Conservation (phyloP, 2,113 vertebrate species). For the Rhabdomys dilectus region DNA sequence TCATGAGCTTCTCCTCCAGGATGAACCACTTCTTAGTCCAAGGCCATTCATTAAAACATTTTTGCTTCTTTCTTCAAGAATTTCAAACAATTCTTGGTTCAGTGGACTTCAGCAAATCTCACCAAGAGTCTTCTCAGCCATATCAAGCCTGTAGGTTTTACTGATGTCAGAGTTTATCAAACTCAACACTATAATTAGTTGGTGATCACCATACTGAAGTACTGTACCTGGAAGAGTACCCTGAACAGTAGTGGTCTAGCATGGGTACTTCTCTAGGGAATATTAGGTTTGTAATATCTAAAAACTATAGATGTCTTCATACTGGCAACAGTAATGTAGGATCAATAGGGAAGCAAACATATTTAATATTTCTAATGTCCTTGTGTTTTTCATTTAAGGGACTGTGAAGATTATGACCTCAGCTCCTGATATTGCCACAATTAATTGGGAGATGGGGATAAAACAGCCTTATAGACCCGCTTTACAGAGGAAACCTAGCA, state of each 20-base stretch:
- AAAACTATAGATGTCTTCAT: background rate
- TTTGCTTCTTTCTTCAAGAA: conserved; percentile 12
- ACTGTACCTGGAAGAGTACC: background rate
- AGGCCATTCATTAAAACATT: background rate
- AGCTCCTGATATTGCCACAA: background rate
- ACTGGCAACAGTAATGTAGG: background rate
- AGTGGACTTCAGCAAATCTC: background rate
- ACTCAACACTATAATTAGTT: background rate
- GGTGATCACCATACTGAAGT: background rate
- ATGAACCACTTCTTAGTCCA: background rate
- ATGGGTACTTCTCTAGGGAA: background rate
- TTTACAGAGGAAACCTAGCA: background rate
- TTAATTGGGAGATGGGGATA: background rate
- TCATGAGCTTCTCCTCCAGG: background rate
- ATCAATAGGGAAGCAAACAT: conserved; percentile 7
- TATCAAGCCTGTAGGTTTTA: background rate
- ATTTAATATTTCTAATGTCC: background rate
- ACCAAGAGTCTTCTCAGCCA: background rate
- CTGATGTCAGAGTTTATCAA: background rate
- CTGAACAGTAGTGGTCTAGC: background rate
- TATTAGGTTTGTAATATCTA: background rate
- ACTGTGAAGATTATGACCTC: background rate
- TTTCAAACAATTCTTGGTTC: background rate
- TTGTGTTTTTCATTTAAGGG: background rate
- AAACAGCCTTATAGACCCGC: background rate